Base-by-base conservation (phyloP, 2,113 vertebrate species). In the Phyllopteryx taeniolatus region DNA sequence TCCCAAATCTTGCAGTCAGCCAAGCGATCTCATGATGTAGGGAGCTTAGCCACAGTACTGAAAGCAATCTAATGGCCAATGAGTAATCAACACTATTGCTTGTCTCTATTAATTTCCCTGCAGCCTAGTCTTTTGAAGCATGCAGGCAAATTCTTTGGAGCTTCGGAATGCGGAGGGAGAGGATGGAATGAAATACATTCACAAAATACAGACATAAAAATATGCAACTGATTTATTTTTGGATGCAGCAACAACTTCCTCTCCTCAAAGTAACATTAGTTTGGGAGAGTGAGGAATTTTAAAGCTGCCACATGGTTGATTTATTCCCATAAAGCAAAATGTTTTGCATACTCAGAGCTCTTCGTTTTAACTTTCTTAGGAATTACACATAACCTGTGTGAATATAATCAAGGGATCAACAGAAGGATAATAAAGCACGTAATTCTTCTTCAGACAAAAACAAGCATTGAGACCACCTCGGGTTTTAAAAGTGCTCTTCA, bases 61-160 rank as follows among this genome's bases (percentile, higher is more conserved):
- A 93, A 93, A 93, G 90, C 91, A 91, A 92, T 91, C 91, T 93
- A 93, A 93, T 93, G 92, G 87, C 91, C 90, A 93, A 90, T 92
- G 90, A 92, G 93, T 93, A 93, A 93, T 93, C 92, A 93, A 93
- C 93, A 93, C 93, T 93, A 93, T 91, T 92, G 89, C 90, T 88
- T 93, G 90, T 92, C 93, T 86, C 59, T 87, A 90, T 90, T 84
- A 90, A 92, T 92, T 91, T 88, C 86, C 82, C 85, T 53, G 71
- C 53, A 79, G 85, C 81, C 87, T 44, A 67, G 77, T 81, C 81
- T 63, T 65, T 71, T 82, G 78, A 82, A 83, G 86, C 82, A 85
- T 80, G 83, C 76, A 85, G 81, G 83, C 76, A 75, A 82, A 80
- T 80, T 83, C 75, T 83, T 53, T 67, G 17, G 42, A 17, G 66